These are phyloP conservation scores for Intellagama lesueurii DNA, from an alignment of 2,797 vertebrate genomes.

Conservation along the genomic window DNA sequence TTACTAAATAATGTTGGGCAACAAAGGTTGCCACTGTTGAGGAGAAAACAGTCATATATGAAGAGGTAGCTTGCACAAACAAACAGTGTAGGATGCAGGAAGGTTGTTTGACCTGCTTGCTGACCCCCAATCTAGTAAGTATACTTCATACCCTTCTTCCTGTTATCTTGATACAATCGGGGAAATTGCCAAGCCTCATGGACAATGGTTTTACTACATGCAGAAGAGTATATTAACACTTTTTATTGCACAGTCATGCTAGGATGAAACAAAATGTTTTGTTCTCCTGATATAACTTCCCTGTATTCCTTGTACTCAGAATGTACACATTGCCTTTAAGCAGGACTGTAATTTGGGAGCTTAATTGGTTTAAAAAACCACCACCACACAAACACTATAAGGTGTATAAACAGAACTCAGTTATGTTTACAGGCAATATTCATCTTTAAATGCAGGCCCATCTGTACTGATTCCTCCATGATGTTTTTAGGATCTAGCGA, in stretches of 20 bases:
- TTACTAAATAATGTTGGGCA: too few relatives aligned
- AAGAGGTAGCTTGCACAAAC: too few relatives aligned
- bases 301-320: neutral
- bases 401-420: neutral
- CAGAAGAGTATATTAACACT: neutral
- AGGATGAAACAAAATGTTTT: neutral
- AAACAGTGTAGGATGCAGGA: too few relatives aligned
- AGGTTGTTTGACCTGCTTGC: too few relatives aligned
- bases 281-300: neutral
- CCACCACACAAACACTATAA: neutral
- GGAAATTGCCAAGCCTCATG: too few relatives aligned
- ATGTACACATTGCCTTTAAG: slow-evolving; percentile 5
- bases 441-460: slow-evolving; percentile 22
- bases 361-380: neutral
- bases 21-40: too few relatives aligned
- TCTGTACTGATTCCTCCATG: neutral
- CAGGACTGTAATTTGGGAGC: neutral
- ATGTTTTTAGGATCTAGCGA: neutral
- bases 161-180: too few relatives aligned
- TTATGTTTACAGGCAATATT: slow-evolving; percentile 14
- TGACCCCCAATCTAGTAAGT: too few relatives aligned
- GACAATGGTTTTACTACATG: too few relatives aligned
- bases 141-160: too few relatives aligned
- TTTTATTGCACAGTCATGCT: neutral
- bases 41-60: too few relatives aligned